Evolutionary conservation across 2,113 vertebrate species (phyloP).

Genomic region (Varanus salvator): DNA sequence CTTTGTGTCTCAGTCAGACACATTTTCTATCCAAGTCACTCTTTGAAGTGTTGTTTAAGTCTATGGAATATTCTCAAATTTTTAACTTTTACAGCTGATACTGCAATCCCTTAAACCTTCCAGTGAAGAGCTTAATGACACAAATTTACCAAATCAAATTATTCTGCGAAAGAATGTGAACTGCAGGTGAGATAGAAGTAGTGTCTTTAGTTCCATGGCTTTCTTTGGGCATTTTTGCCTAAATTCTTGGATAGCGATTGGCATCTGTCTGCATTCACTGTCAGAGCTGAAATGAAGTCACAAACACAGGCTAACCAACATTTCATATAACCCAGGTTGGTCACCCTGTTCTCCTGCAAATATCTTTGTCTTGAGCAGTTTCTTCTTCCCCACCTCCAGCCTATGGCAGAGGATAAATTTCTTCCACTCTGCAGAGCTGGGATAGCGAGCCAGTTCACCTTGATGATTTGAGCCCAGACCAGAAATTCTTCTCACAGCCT

Average conservation of each 20-base stretch:
- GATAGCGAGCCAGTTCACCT: background rate
- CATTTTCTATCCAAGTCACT: conserved; percentile 12
- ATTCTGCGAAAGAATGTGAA: background rate
- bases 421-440: background rate
- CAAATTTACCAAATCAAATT: conserved; percentile 30
- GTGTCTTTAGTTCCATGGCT: background rate
- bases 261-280: background rate
- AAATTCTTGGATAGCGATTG: background rate
- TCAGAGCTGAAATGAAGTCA: rapidly evolving
- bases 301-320: background rate
- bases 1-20: conserved; percentile 39
- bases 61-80: conserved; percentile 13
- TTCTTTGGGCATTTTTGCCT: background rate
- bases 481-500: background rate
- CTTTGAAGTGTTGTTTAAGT: conserved; percentile 37
- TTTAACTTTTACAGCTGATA: conserved; percentile 30
- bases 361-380: background rate
- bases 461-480: background rate
- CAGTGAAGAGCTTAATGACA: conserved; percentile 11
- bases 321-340: background rate
- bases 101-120: conserved; percentile 39
- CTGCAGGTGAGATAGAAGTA: background rate
- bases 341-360: background rate
- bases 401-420: background rate
- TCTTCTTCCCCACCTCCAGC: background rate